Evolutionary conservation across 1,140 invertebrate species (phyloP).

Genomic region (Coptotermes formosanus): DNA sequence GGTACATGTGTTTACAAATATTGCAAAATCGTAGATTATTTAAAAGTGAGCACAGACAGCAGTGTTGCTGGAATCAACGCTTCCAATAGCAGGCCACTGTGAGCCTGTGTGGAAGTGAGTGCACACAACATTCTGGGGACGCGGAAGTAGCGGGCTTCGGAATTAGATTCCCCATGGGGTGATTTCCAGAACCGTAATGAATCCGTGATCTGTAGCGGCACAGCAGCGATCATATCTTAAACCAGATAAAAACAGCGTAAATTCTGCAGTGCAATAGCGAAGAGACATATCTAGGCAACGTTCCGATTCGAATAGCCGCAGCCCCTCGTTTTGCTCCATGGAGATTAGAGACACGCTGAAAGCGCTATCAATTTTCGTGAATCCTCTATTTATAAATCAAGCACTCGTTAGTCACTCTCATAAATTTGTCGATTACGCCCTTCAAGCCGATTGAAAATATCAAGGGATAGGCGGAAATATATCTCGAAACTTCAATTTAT

Average conservation of each 20-base stretch:
- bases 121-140: not conserved
- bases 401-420: not conserved
- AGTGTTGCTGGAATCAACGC: no score
- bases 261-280: not conserved
- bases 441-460: not conserved
- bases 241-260: constrained; percentile 8
- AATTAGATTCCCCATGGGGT: not conserved
- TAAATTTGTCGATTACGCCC: not conserved
- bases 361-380: constrained; percentile 7
- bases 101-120: not conserved
- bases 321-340: constrained; percentile 6
- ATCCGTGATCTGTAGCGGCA: not conserved
- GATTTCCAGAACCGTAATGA: not conserved
- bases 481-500: constrained; percentile 1
- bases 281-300: not conserved
- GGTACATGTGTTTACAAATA: no score
- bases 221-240: constrained; percentile 2
- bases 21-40: no score
- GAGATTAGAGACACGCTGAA: not conserved
- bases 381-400: constrained; percentile 11
- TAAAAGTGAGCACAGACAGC: no score
- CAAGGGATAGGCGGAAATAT: constrained; percentile 10
- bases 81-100: no score
- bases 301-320: not conserved
- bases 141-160: not conserved